Conservation (phyloP, 1,140 invertebrate species). For the Drosophila punjabiensis region DNA sequence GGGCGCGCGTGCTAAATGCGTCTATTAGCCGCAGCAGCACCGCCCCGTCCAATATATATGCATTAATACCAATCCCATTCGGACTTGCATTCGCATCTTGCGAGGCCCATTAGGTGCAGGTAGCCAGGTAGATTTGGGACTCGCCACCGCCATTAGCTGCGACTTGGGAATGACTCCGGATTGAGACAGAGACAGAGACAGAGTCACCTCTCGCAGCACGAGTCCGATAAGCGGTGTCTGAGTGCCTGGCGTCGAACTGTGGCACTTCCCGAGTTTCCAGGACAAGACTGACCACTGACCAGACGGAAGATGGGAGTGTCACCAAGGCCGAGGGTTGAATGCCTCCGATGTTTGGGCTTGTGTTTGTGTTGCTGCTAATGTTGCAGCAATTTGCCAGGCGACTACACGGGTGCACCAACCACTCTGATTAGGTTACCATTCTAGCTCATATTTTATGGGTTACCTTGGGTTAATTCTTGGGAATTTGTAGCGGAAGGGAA, state of each 20-base stretch:
- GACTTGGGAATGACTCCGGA: neutral
- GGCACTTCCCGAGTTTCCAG: constrained; percentile 17
- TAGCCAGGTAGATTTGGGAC: constrained; percentile 43
- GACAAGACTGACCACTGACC: neutral
- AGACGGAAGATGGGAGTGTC: constrained; percentile 22
- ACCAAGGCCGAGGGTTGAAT: constrained; percentile 50
- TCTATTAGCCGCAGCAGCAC: constrained; percentile 53
- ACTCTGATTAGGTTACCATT: constrained; percentile 48
- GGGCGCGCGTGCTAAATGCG: constrained; percentile 76
- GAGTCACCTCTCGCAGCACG: constrained; percentile 34
- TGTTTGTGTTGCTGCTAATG: constrained; percentile 15
- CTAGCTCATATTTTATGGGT: constrained; percentile 32
- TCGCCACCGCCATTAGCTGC: constrained; percentile 38
- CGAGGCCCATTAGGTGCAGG: constrained; percentile 53
- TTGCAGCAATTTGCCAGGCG: constrained; percentile 45
- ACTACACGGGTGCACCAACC: constrained; percentile 23
- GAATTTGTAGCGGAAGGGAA: constrained; percentile 19
- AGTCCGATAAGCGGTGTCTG: constrained; percentile 48
- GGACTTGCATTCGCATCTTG: constrained; percentile 31
- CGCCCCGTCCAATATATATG: neutral
- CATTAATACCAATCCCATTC: constrained; percentile 38
- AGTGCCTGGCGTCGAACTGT: constrained; percentile 43
- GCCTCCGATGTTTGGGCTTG: constrained; percentile 1
- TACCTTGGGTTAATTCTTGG: constrained; percentile 11
- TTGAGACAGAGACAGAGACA: constrained; percentile 1